Percentiles rank a stretch among this genome's conserved stretches.
Conservation (phyloP, 2,113 vertebrate genomes). For the Mirounga angustirostris region DNA sequence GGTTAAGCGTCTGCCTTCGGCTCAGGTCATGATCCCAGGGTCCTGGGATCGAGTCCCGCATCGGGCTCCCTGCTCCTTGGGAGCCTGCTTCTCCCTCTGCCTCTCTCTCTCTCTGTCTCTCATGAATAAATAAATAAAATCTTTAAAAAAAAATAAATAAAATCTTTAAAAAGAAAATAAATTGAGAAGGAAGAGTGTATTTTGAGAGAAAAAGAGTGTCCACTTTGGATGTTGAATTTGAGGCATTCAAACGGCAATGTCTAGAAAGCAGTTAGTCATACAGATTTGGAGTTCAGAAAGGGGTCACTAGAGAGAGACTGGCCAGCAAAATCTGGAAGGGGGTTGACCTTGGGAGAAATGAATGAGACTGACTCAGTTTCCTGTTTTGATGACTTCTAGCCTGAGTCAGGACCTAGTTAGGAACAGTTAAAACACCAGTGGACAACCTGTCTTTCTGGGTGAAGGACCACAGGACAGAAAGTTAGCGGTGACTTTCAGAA, state of each 20-base stretch:
- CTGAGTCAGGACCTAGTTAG: background rate
- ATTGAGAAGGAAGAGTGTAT: background rate
- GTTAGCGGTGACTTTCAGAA: background rate
- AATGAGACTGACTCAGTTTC: background rate
- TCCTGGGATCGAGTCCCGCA: no score
- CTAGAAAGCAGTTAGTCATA: background rate
- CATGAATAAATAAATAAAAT: no score
- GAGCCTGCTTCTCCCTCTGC: no score
- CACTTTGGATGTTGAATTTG: background rate
- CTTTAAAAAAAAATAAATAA: no score
- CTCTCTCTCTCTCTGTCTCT: no score
- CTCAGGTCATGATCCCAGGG: no score
- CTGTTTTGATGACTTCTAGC: background rate
- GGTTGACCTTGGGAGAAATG: background rate
- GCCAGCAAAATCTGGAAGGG: background rate
- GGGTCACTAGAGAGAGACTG: background rate
- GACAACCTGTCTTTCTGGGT: slow-evolving; percentile 20
- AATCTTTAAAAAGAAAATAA: background rate
- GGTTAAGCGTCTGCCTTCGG: no score
- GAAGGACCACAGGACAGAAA: background rate
- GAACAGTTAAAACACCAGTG: background rate
- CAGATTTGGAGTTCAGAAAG: background rate
- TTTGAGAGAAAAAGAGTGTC: background rate
- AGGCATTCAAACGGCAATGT: background rate
- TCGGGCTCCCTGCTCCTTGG: no score